Conservation (phyloP, 64 coral and sea anemone species). For the Montipora foliosa region DNA sequence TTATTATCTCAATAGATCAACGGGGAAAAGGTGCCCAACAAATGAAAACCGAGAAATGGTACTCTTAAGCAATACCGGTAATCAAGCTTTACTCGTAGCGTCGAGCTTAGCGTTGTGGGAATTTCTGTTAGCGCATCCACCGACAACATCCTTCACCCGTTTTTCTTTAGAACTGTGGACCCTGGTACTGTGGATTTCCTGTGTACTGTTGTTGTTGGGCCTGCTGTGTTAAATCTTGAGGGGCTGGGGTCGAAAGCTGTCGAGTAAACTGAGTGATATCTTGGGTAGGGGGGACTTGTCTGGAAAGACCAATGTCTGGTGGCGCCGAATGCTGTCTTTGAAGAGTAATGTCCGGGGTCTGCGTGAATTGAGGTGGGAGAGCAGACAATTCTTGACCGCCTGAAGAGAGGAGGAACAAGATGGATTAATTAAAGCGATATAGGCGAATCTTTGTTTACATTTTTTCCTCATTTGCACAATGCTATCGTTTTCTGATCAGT, state of each 20-base stretch:
- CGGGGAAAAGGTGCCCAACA: no score
- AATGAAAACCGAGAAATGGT: no score
- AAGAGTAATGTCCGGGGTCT: conserved; percentile 15
- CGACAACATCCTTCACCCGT: not conserved
- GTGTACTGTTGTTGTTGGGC: conserved; percentile 69
- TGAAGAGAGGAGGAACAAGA: not conserved
- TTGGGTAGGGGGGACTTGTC: conserved; percentile 22
- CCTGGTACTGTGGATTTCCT: conserved; percentile 58
- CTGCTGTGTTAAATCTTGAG: conserved; percentile 69
- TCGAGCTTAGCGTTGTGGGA: no score
- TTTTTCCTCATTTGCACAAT: no score
- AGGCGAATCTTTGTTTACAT: not conserved
- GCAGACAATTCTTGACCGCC: conserved; percentile 38
- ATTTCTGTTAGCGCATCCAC: not conserved
- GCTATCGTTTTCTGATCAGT: no score
- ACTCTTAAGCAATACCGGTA: no score
- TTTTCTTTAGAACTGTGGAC: conserved; percentile 29
- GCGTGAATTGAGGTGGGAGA: conserved; percentile 48
- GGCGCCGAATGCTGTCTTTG: conserved; percentile 70
- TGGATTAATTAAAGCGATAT: not conserved
- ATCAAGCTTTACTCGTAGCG: no score
- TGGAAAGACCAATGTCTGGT: conserved; percentile 7
- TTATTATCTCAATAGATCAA: no score
- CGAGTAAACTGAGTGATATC: conserved; percentile 58
- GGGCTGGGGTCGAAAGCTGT: conserved; percentile 54